Evolutionary conservation across 2,888 invertebrate genomes (phyloP), one percentile per base, ranked within the genome.

Genomic region (Neelides folsomi): DNA sequence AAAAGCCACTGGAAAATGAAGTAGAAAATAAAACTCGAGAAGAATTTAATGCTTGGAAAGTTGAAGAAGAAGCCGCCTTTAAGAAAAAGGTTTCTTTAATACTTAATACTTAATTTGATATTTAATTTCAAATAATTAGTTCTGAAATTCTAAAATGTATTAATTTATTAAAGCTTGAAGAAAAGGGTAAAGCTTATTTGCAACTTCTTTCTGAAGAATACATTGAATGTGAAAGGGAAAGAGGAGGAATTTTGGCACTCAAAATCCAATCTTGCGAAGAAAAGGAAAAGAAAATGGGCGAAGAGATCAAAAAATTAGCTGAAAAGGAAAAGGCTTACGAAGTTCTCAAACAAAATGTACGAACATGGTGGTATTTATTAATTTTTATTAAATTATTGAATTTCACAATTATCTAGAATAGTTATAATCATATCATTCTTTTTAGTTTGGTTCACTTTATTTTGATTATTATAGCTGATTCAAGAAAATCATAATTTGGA

Each of bases 161-260:
- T n/a, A n/a, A n/a, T n/a, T n/a, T 38, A 46, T 45, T 36, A n/a
- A 27, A 58, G 54, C 39, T 38, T 18, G 45, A 54, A 37, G 47
- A 52, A 20, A 57, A 56, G 37, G 57, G 55, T 47, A 43, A 51
- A 16, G 58, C 58, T 2, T 61, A 59, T 42, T 41, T 61, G n/a
- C 49, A 54, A 46, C 49, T 61, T 42, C 38, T 60, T 5, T 54
- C 57, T n/a, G 53, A 50, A 19, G 58, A 61, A 46, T 54, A 41
- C 10, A 52, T 49, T 2, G 52, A 54, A 40, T 44, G 57, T 6
- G 58, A 61, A 35, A 42, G 43, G 2, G 58, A 58, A 39, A 46
- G 61, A 27, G 55, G 53, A 20, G 38, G 27, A 27, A 39, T 47
- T 2, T 38, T 52, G 51, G 5, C 39, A 7, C 49, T 54, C 19